Conservation (phyloP, 1,140 invertebrate species). For the Drosophila rhopaloa region DNA sequence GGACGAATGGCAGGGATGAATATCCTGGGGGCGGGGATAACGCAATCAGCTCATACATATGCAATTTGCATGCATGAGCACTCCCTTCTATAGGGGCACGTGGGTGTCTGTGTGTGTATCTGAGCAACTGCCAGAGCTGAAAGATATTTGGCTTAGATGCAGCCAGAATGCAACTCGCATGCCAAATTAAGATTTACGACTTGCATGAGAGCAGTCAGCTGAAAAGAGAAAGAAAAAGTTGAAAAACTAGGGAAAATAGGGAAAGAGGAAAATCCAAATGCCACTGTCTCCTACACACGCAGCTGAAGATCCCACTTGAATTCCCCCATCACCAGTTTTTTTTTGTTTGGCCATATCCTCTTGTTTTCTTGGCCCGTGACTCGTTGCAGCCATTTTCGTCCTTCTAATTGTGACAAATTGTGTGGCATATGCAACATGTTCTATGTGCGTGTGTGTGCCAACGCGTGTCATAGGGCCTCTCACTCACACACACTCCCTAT, state of each 20-base stretch:
- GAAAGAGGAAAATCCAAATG: constrained; percentile 31
- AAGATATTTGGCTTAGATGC: constrained; percentile 38
- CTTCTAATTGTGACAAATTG: constrained; percentile 71
- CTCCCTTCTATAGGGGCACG: constrained; percentile 7
- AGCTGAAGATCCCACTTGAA: constrained; percentile 32
- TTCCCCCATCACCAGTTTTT: constrained; percentile 3
- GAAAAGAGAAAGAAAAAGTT: constrained; percentile 12
- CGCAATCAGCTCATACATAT: constrained; percentile 56
- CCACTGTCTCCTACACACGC: constrained; percentile 27
- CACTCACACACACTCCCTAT: constrained; percentile 3
- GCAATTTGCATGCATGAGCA: constrained; percentile 42
- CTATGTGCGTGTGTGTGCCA: constrained; percentile 4
- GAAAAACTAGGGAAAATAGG: constrained; percentile 9
- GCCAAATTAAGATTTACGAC: constrained; percentile 69
- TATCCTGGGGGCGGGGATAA: constrained; percentile 18
- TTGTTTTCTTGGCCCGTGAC: constrained; percentile 44
- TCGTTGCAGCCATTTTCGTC: constrained; percentile 47
- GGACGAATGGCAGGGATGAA: neutral
- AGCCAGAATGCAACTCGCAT: constrained; percentile 30
- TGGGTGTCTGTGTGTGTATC: constrained; percentile 10
- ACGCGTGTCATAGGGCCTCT: constrained; percentile 39
- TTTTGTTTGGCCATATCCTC: constrained; percentile 25
- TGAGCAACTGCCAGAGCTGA: constrained; percentile 21
- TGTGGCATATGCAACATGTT: constrained; percentile 54
- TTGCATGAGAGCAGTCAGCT: constrained; percentile 33